A percentile compares a stretch with the other conserved stretches of the same genome.
phyloP scores from a whole-genome alignment of 2,888 invertebrate genomes.

The Dasysyrphus tricinctus region DNA sequence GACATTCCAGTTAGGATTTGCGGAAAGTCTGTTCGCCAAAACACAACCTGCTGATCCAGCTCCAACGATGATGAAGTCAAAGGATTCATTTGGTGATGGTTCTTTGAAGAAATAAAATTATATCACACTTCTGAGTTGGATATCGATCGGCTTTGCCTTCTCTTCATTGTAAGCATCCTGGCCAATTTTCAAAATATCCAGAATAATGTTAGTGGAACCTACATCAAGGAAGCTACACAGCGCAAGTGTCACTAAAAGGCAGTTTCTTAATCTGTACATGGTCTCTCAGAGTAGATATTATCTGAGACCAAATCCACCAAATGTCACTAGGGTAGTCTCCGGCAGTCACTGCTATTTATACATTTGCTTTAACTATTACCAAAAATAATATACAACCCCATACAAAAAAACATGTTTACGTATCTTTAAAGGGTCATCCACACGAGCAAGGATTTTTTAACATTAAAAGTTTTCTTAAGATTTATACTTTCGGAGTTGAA shows the following conservation, averaged over 20 bases:
- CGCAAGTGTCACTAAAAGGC: background rate
- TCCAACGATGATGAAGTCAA: conserved; percentile 69
- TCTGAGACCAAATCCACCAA: background rate
- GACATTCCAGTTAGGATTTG: conserved; percentile 83
- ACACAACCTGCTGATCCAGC: conserved; percentile 84
- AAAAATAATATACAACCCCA: too few relatives aligned
- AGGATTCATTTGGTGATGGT: conserved; percentile 77
- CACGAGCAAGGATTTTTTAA: too few relatives aligned
- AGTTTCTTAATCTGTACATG: background rate
- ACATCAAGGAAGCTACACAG: background rate
- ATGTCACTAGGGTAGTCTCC: background rate
- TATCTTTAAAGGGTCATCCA: too few relatives aligned
- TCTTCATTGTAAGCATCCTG: conserved; percentile 1
- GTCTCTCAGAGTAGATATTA: background rate
- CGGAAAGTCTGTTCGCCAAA: conserved; percentile 84
- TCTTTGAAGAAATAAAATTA: background rate
- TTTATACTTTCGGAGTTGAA: too few relatives aligned
- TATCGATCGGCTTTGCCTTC: background rate
- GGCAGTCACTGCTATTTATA: background rate
- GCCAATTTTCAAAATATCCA: background rate
- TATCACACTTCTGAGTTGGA: background rate
- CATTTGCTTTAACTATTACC: too few relatives aligned
- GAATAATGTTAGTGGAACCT: background rate
- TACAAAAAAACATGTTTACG: too few relatives aligned
- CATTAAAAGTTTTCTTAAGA: too few relatives aligned